Evolutionary conservation across 2,888 invertebrate genomes (phyloP), one percentile per base, ranked within the genome.

Genomic region (Timema podura): DNA sequence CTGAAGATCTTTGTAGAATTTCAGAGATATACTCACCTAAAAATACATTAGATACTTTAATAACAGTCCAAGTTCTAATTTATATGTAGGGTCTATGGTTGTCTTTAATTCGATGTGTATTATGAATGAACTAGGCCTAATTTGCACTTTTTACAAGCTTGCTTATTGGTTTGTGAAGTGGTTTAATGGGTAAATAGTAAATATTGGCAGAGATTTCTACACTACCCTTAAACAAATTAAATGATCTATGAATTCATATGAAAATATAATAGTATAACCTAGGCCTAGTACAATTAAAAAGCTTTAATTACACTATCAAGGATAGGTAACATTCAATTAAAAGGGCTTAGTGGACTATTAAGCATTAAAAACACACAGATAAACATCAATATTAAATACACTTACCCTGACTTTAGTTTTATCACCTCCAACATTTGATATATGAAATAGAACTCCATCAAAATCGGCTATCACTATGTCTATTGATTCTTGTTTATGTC

Each of bases 1-100:
- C 85, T 96, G 95, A 79, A 99, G 88, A 84, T 99, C 96, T 84
- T 96, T 93, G 83, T 96, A 98, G 87, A 98, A 99, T 85, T 98
- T 98, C 79, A 99, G 86, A 78, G 95, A 92, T 85, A 98, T 98
- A 88, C 98, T 98, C 83, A 95, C 92, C 97, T 97, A 82, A 73
- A 75, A 73, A 49, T 61, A 57, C 61, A 51, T 30, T 2, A 30
- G 30, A 30, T 30, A 65, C 48, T 49, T 47, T 64, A 49, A 30
- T 48, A 46, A 64, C 48, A n/a, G 51, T 64, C 10, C n/a, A 45
- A 48, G n/a, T 67, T 11, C 13, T 3, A 44, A 47, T n/a, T 13
- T 2, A 13, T 57, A 15, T 13, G 45, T 54, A 64, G 10, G 8
- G 48, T 16, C 44, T 10, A 72, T 46, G 54, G 48, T 45, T 64